phyloP scores from a whole-genome alignment of 2,113 vertebrate genomes.

The Pteruthius melanotis region DNA sequence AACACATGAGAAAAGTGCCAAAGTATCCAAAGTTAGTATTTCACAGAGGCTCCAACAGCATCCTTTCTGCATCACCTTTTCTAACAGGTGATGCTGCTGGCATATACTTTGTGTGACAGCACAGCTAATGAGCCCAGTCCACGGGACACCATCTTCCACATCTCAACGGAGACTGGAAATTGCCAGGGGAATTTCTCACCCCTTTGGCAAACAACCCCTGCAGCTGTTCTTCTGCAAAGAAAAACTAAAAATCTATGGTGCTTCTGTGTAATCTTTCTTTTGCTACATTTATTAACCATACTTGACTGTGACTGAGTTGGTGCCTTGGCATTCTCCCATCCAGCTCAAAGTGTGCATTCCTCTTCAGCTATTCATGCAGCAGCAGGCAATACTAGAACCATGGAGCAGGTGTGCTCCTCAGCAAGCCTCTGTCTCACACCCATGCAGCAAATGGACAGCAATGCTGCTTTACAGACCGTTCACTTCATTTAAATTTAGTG shows the following conservation, averaged over 20 bases:
- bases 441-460: neutral
- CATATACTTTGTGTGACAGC: rapidly evolving
- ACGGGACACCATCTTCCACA: neutral
- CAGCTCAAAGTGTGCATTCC: rapidly evolving
- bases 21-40: neutral
- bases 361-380: neutral
- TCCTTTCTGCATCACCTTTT: neutral
- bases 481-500: rapidly evolving
- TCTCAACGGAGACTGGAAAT: neutral
- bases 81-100: rapidly evolving
- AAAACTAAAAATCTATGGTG: neutral
- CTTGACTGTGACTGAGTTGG: neutral
- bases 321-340: neutral
- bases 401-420: rapidly evolving
- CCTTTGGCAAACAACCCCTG: too few relatives aligned
- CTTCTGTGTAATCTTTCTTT: neutral
- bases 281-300: neutral
- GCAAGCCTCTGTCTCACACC: neutral
- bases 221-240: neutral
- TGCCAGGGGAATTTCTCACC: neutral
- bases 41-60: neutral
- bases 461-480: neutral
- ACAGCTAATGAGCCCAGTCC: neutral
- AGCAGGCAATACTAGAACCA: neutral
- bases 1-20: neutral